Conservation (phyloP, 2,888 invertebrate genomes). For the Pristionchus entomophagus region DNA sequence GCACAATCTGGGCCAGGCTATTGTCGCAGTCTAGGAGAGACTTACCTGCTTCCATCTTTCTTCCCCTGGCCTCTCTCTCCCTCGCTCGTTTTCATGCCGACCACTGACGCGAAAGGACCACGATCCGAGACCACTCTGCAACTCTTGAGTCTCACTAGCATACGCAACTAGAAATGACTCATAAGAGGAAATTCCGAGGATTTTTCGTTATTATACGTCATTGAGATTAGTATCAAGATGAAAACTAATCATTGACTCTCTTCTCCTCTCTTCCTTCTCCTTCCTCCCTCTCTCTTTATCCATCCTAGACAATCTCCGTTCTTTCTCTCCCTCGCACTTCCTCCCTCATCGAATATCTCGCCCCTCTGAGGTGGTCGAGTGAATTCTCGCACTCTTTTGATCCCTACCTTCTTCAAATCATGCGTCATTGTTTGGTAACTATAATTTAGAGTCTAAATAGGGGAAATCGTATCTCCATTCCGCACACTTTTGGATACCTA, state of each 20-base stretch:
- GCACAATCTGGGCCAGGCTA: constrained; percentile 22
- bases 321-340: neutral
- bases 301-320: constrained; percentile 14
- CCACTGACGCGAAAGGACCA: neutral
- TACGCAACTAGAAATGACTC: too few species aligned
- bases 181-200: too few species aligned
- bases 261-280: neutral
- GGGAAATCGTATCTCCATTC: too few species aligned
- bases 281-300: constrained; percentile 1
- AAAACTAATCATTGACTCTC: too few species aligned
- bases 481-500: too few species aligned
- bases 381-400: neutral
- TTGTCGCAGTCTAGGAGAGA: too few species aligned
- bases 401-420: neutral
- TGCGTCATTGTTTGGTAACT: too few species aligned
- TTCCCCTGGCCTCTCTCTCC: neutral
- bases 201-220: too few species aligned
- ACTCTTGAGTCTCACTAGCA: neutral
- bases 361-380: neutral
- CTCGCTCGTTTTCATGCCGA: neutral
- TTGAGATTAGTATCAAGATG: too few species aligned
- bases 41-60: neutral
- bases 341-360: neutral
- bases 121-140: neutral
- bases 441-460: too few species aligned